Evolutionary conservation across 2,888 invertebrate genomes (phyloP).

Genomic region (Salticus scenicus): DNA sequence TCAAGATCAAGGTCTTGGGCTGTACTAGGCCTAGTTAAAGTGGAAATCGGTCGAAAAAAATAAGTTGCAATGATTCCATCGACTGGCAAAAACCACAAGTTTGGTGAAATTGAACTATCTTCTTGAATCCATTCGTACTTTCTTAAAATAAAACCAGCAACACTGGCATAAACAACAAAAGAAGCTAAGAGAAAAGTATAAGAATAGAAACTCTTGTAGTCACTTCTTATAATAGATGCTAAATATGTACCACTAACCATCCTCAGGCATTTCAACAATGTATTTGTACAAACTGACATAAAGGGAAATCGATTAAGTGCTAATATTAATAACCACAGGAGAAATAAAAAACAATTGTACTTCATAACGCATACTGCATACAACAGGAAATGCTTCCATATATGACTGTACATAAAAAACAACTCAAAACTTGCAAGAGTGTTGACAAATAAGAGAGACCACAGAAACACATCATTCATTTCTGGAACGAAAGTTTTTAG

Average conservation of each 20-base stretch:
- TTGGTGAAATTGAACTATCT: constrained; percentile 63
- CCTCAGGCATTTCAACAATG: constrained; percentile 74
- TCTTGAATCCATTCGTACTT: constrained; percentile 50
- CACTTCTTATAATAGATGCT: constrained; percentile 74
- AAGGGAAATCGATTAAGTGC: constrained; percentile 76
- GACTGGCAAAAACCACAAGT: constrained; percentile 77
- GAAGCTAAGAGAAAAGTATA: constrained; percentile 73
- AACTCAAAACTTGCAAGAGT: constrained; percentile 77
- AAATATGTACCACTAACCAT: constrained; percentile 74
- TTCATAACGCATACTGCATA: constrained; percentile 76
- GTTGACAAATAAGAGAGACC: constrained; percentile 77
- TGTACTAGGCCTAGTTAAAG: constrained; percentile 73
- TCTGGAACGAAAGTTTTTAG: constrained; percentile 78
- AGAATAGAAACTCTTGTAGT: constrained; percentile 72
- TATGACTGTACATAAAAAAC: constrained; percentile 75
- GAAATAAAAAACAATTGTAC: constrained; percentile 77
- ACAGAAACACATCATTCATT: constrained; percentile 78
- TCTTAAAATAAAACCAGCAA: constrained; percentile 67
- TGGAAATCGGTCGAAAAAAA: constrained; percentile 75
- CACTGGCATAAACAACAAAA: constrained; percentile 73
- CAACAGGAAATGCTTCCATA: constrained; percentile 74
- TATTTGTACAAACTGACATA: constrained; percentile 74
- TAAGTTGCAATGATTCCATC: constrained; percentile 74
- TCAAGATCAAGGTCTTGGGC: constrained; percentile 75
- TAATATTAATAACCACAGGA: constrained; percentile 77